Base-by-base conservation (phyloP, 2,888 invertebrate species). In the Fragum whitleyi region DNA sequence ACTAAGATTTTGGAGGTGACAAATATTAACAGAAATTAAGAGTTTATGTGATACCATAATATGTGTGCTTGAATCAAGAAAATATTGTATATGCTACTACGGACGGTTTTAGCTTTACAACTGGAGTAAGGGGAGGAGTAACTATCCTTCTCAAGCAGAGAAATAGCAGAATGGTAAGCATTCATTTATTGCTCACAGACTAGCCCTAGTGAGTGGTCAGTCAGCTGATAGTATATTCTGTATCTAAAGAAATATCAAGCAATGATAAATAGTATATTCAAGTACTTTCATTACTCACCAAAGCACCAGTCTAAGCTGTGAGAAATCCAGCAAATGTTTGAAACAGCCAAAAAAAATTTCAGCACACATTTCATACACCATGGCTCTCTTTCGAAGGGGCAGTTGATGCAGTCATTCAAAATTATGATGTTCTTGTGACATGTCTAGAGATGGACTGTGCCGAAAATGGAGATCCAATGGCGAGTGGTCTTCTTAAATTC, bases 301-400 rank as follows among this genome's bases (percentile, higher is more conserved):
- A 79, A 79, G 51, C 74, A 79, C 47, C 39, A 55, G 51, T 23
- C 65, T 1, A 28, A 36, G 9, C 53, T 71, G 6, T 57, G 65
- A 6, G 62, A 69, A 16, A 79, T 74, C 29, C 70, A 69, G 32
- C 5, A n/a, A 1, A 28, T 79, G 19, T 57, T 69, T 39, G 61
- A 79, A 16, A 69, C 61, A 69, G 62, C 53, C 21, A 55, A 32
- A 70, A 16, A 26, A 74, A 62, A 51, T 79, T 79, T 62, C 23
- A 70, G 16, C 69, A 78, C 26, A 68, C 68, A 14, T 78, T 73
- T 23, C 53, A 67, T 21, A 78, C 73, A n/a, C 29, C 69, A 1
- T 77, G 77, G 77, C 55, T 79, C 26, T 74, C 70, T 9, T 79
- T 79, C 65, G 79, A 79, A 39, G 74, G 79, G 19, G 62, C 74